Evolutionary conservation across 1,140 invertebrate genomes (phyloP).

Genomic region (Colletes latitarsis): DNA sequence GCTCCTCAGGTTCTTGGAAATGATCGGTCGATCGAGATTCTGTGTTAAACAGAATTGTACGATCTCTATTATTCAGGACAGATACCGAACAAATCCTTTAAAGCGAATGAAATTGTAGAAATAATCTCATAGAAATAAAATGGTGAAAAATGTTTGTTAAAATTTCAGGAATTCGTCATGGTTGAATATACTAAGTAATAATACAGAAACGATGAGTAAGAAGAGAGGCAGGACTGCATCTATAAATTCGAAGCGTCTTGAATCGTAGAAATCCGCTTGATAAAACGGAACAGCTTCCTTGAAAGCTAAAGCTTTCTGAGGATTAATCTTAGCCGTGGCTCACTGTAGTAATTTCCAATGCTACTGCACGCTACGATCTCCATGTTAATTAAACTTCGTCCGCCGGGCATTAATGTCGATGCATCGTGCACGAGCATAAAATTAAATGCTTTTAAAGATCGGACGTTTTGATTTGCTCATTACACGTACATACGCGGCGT

Average conservation of each 20-base stretch:
- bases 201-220: neutral
- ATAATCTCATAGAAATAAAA: too few species aligned
- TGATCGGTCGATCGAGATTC: too few species aligned
- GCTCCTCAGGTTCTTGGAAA: too few species aligned
- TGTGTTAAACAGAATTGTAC: too few species aligned
- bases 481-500: neutral
- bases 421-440: neutral
- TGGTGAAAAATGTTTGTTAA: too few species aligned
- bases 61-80: too few species aligned
- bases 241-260: slow-evolving; percentile 38
- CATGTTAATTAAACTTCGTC: slow-evolving; percentile 53
- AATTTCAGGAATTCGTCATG: too few species aligned
- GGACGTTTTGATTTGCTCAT: neutral
- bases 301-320: slow-evolving; percentile 32
- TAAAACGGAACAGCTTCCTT: slow-evolving; percentile 19
- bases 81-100: too few species aligned
- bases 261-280: slow-evolving; percentile 12
- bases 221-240: neutral
- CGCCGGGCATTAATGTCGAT: neutral
- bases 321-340: slow-evolving; percentile 49
- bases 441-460: slow-evolving; percentile 10
- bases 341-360: slow-evolving; percentile 54
- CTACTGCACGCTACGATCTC: slow-evolving; percentile 50
- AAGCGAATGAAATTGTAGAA: too few species aligned
- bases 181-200: neutral